Evolutionary conservation across 2,113 vertebrate genomes (phyloP), one percentile per base, ranked within the genome.

Genomic region (Aix galericulata): DNA sequence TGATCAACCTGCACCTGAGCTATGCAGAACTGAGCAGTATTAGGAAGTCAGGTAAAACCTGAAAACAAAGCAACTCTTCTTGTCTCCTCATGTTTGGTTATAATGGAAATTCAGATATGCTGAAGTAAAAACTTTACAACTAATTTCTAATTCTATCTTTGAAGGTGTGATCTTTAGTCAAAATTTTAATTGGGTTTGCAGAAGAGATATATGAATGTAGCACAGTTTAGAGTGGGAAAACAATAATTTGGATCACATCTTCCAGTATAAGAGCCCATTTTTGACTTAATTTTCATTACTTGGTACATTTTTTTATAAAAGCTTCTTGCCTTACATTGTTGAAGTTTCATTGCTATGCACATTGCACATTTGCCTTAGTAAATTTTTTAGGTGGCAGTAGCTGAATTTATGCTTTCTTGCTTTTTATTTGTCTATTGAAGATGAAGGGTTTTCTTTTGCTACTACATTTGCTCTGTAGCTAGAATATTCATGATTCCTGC

Each of bases 21-120:
- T 34, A 2, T 0, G 0, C 25, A 73, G 31, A 38, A 52, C 16
- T 0, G 3, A 40, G 11, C 48, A 50, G 29, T 34, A 36, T 87
- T 76, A 53, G 27, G 38, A 92, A 63, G 36, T 34, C 62, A 66
- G 17, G 14, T 85, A 13, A 50, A 93, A 89, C 25, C 22, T 89
- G 5, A 81, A 86, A 78, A 16, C 11, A 4, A 50, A 91, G 38
- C 26, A 48, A 6, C 15, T 92, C 10, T 90, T 68, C 22, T 71
- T 34, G 26, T 56, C 11, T 82, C 38, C 25, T 25, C 50, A 52
- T 36, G 56, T 81, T 71, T 75, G 4, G 5, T 78, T 64, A 23
- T 83, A 42, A 13, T 11, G 32, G 26, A 81, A 40, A 9, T 60
- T 55, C 40, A 74, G 34, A 34, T 4, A 2, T 3, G 2, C 36